Conservation (phyloP, 2,888 invertebrate species). For the Macrostomum cliftonense region DNA sequence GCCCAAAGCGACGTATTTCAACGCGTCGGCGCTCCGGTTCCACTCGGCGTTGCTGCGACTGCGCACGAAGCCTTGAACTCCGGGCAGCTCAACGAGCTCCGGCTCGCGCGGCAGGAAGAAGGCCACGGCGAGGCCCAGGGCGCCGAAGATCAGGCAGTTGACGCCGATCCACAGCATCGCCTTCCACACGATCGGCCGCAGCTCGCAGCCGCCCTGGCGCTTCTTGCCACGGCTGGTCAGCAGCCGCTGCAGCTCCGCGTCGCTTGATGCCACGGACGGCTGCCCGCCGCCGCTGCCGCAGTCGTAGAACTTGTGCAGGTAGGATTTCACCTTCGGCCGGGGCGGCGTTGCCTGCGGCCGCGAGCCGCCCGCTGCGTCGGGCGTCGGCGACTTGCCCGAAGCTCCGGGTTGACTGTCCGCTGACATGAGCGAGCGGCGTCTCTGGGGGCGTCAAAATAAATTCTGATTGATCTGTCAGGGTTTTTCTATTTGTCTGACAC, state of each 20-base stretch:
- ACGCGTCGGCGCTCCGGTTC: slow-evolving; percentile 39
- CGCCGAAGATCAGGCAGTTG: slow-evolving; percentile 38
- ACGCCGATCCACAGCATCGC: slow-evolving; percentile 39
- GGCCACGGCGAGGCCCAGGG: slow-evolving; percentile 40
- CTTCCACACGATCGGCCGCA: slow-evolving; percentile 36
- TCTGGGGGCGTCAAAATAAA: no score
- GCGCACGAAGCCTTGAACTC: slow-evolving; percentile 28
- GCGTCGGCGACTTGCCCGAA: no score
- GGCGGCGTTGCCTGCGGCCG: neutral
- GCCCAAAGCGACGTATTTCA: slow-evolving; percentile 40
- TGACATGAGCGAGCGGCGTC: no score
- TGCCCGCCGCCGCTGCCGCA: slow-evolving; percentile 16
- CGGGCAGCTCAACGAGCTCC: slow-evolving; percentile 28
- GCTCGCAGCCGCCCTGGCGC: slow-evolving; percentile 11
- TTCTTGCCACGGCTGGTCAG: slow-evolving; percentile 23
- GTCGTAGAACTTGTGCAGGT: slow-evolving; percentile 42
- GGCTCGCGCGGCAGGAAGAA: slow-evolving; percentile 39
- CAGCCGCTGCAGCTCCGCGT: slow-evolving; percentile 23
- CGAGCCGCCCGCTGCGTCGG: no score
- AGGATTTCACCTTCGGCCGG: slow-evolving; percentile 38
- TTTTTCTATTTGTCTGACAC: no score
- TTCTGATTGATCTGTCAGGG: no score
- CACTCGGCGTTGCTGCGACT: slow-evolving; percentile 36
- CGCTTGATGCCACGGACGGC: slow-evolving; percentile 30
- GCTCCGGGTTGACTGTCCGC: no score